These are phyloP conservation scores for Tetrapedia diversipes DNA, from an alignment of 2,888 invertebrate species.

Conservation along the genomic window DNA sequence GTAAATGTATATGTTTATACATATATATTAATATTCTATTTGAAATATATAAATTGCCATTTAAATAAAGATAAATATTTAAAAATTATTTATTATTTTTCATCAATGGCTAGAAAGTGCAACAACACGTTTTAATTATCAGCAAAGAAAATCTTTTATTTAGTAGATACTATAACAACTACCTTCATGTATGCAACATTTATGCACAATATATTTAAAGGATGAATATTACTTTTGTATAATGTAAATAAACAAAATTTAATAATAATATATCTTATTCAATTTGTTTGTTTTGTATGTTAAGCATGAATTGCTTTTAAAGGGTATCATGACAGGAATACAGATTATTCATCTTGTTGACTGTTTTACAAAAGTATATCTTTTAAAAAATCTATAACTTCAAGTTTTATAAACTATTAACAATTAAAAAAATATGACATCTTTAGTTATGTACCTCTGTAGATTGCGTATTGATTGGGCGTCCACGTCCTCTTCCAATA, in stretches of 20 bases:
- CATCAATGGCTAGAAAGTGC: slow-evolving; percentile 1
- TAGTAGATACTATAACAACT: background rate
- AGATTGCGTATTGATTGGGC: slow-evolving; percentile 72
- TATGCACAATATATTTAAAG: slow-evolving; percentile 22
- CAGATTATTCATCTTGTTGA: background rate
- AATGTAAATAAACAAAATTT: slow-evolving; percentile 5
- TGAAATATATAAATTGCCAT: slow-evolving; percentile 9
- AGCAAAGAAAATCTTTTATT: background rate
- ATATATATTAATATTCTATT: slow-evolving; percentile 33
- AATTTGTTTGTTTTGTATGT: background rate
- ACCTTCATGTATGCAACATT: background rate
- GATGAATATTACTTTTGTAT: background rate
- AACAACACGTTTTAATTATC: background rate
- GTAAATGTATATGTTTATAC: slow-evolving; percentile 6
- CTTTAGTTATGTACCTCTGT: slow-evolving; percentile 79
- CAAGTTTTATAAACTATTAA: background rate
- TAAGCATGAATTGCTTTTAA: slow-evolving; percentile 21
- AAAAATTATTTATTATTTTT: slow-evolving; percentile 14
- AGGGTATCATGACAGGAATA: background rate
- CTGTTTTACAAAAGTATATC: background rate
- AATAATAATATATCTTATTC: background rate
- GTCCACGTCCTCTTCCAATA: slow-evolving; percentile 70
- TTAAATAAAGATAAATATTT: slow-evolving; percentile 21
- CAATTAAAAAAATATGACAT: slow-evolving; percentile 44
- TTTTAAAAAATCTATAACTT: too few relatives aligned